Conservation (phyloP, 2,113 vertebrate species). For the Barbus barbus region DNA sequence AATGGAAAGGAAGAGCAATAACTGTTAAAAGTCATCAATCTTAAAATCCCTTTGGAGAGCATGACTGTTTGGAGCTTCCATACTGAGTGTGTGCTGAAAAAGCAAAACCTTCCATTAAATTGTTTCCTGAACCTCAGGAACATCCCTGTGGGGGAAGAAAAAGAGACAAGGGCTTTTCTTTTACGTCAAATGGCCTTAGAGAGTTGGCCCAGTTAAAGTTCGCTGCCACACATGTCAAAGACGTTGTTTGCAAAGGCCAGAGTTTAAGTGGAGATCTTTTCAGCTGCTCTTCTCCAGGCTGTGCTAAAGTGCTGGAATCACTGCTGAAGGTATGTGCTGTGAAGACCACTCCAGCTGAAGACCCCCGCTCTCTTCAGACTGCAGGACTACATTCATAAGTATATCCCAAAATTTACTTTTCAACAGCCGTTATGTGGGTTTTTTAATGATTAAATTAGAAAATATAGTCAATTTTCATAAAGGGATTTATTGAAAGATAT, state of each 20-base stretch:
- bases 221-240: conserved; percentile 62
- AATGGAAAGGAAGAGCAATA: not conserved
- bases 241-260: conserved; percentile 70
- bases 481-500: not conserved
- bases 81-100: conserved; percentile 38
- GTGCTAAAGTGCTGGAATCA: conserved; percentile 51
- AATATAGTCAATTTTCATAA: not conserved
- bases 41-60: not conserved
- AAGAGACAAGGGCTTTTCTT: conserved; percentile 66
- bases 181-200: conserved; percentile 71
- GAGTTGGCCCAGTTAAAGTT: conserved; percentile 66
- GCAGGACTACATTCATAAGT: conserved; percentile 34
- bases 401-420: not conserved
- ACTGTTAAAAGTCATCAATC: conserved; percentile 20
- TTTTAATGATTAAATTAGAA: not conserved
- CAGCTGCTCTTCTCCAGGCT: conserved; percentile 53
- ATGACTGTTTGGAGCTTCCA: conserved; percentile 24
- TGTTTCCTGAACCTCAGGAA: conserved; percentile 61
- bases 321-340: conserved; percentile 72
- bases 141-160: conserved; percentile 67
- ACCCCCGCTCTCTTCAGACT: not conserved
- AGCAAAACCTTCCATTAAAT: conserved; percentile 63
- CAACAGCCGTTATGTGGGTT: not conserved
- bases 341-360: conserved; percentile 19
- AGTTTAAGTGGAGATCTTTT: conserved; percentile 58